phyloP scores from a whole-genome alignment of 2,888 invertebrate species.

The Hypomecis punctinalis region DNA sequence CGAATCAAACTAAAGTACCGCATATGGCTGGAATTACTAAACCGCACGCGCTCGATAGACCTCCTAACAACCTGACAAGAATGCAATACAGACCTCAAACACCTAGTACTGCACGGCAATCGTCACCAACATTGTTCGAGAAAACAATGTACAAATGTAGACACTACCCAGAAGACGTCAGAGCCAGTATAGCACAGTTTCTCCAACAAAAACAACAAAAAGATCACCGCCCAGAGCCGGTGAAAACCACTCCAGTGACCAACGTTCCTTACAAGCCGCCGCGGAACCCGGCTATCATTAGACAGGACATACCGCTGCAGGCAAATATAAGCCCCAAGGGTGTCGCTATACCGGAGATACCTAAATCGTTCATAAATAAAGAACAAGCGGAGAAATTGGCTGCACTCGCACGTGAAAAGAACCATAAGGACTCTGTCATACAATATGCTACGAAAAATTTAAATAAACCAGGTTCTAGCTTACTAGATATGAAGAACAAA shows the following conservation, averaged over 20 bases:
- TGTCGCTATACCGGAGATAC: constrained; percentile 50
- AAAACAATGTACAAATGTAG: constrained; percentile 26
- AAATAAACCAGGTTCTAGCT: neutral
- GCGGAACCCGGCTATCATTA: constrained; percentile 37
- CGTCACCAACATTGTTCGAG: constrained; percentile 13
- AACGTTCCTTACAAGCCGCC: constrained; percentile 1
- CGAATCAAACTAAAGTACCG: neutral
- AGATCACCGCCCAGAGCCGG: constrained; percentile 31
- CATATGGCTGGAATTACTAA: constrained; percentile 4
- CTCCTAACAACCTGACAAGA: constrained; percentile 4
- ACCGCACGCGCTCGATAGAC: constrained; percentile 3
- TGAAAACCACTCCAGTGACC: neutral
- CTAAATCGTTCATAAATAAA: constrained; percentile 59
- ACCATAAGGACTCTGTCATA: constrained; percentile 39
- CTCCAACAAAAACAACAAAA: constrained; percentile 64
- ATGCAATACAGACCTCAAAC: constrained; percentile 27
- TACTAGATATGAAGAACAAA: neutral
- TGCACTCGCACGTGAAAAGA: constrained; percentile 24
- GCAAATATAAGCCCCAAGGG: constrained; percentile 48
- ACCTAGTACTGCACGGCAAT: constrained; percentile 6
- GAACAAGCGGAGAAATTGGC: constrained; percentile 52
- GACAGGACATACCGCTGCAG: constrained; percentile 38
- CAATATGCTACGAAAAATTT: constrained; percentile 40
- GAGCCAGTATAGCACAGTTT: constrained; percentile 62
- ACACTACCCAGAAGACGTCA: constrained; percentile 54